A percentile compares a stretch with the other conserved stretches of the same genome.
Conservation (phyloP, 2,888 invertebrate genomes). For the Chironomus riparius region DNA sequence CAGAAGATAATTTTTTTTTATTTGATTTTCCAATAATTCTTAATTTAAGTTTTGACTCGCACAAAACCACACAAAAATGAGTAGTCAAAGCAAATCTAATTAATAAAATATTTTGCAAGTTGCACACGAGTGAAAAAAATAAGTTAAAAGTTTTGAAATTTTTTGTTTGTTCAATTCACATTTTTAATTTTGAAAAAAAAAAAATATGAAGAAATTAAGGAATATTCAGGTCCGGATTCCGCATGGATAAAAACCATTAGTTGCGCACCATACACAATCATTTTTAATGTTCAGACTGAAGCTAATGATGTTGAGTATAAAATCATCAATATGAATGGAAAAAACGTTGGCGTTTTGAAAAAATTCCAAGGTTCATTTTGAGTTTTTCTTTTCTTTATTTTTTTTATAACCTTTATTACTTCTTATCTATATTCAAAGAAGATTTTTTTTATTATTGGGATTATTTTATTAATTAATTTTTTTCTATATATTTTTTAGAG, state of each 20-base stretch:
- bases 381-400: conserved; percentile 3
- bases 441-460: not conserved
- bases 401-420: not conserved
- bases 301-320: conserved; percentile 15
- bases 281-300: conserved; percentile 1
- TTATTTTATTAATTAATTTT: not conserved
- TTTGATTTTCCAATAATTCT: not conserved
- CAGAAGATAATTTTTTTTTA: not conserved
- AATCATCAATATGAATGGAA: conserved; percentile 19
- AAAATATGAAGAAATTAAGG: conserved; percentile 1
- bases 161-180: not conserved
- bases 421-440: not conserved
- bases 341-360: conserved; percentile 14
- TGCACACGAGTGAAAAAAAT: conserved; percentile 11
- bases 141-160: conserved; percentile 15
- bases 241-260: conserved; percentile 20
- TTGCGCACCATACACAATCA: conserved; percentile 21
- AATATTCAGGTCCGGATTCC: not conserved
- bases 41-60: not conserved
- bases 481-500: not conserved
- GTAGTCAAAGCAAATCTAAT: not conserved
- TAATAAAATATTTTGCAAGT: conserved; percentile 9
- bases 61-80: not conserved
- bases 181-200: not conserved
- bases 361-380: conserved; percentile 12